These are phyloP conservation scores for Pelecanus crispus DNA, from an alignment of 2,113 vertebrate species.

Conservation along the genomic window DNA sequence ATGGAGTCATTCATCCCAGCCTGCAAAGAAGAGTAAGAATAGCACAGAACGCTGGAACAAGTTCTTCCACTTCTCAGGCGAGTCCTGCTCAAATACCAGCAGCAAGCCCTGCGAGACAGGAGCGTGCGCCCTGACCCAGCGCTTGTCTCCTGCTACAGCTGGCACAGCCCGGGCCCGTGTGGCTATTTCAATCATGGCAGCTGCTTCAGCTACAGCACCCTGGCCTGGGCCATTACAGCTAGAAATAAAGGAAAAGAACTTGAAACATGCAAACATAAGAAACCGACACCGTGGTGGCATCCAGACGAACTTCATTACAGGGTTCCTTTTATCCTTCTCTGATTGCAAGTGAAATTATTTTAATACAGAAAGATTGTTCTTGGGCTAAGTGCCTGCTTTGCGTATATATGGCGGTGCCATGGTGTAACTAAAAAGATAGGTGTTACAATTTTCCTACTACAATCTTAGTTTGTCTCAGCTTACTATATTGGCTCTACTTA, in stretches of 20 bases:
- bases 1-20: neutral
- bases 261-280: neutral
- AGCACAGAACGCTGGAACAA: neutral
- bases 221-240: neutral
- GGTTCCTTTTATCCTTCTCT: neutral
- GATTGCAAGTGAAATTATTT: neutral
- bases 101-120: neutral
- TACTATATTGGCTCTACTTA: neutral
- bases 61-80: neutral
- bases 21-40: neutral
- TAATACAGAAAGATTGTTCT: neutral
- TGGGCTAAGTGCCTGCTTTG: neutral
- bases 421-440: neutral
- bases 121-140: neutral
- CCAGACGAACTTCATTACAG: neutral
- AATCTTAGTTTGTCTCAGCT: neutral
- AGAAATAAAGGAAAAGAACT: constrained; percentile 20
- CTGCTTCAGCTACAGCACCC: neutral
- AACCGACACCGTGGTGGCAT: neutral
- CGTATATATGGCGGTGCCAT: neutral
- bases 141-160: neutral
- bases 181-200: neutral
- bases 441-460: neutral
- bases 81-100: neutral
- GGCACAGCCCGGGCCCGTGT: neutral